Base-by-base conservation (phyloP, 1,140 invertebrate species). In the Wasmannia auropunctata region DNA sequence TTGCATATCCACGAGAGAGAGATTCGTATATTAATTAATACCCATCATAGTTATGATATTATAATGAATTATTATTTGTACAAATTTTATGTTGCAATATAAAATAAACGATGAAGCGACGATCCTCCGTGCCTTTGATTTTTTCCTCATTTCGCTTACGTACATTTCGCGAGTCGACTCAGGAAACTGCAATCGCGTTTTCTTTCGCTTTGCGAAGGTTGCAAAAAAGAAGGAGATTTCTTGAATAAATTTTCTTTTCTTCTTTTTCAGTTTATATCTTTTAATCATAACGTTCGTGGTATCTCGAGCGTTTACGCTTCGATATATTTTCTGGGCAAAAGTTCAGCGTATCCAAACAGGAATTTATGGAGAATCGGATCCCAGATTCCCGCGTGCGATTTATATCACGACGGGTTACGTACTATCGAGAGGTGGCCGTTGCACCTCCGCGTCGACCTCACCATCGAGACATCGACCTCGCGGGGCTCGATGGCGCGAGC, bases 61-160 rank as follows among this genome's bases (percentile, higher is more conserved):
- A 93, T 91, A 90, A 87, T 88, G 89, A 88, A 93, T 93, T 94
- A 94, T 94, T 94, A 95, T 94, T 94, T 95, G 94, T 95, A 95
- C 94, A 95, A 95, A 95, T 95, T 95, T 95, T 95, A 94, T 94
- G 94, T 95, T 95, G 93, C 94, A 94, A 95, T 95, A 95, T 94
- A 89, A 94, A 94, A 95, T 94, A 94, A 95, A 94, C 88, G 87
- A 93, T 91, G 92, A 94, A 95, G 88, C 90, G 86, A 92, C 91
- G 91, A 88, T 93, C 93, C 89, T 2, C 22, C 80, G 81, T 31
- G 62, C 63, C 40, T 67, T 16, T 0, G 22, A 25, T n/a, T 54
- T 7, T 51, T 19, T 4, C 3, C 19, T 14, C 4, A 14, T 34
- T n/a, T 49, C 25, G 14, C 16, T 16, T 6, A 14, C 14, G n/a